Base-by-base conservation (phyloP, 2,113 vertebrate genomes). In the Neolamprologus tretocephalus region DNA sequence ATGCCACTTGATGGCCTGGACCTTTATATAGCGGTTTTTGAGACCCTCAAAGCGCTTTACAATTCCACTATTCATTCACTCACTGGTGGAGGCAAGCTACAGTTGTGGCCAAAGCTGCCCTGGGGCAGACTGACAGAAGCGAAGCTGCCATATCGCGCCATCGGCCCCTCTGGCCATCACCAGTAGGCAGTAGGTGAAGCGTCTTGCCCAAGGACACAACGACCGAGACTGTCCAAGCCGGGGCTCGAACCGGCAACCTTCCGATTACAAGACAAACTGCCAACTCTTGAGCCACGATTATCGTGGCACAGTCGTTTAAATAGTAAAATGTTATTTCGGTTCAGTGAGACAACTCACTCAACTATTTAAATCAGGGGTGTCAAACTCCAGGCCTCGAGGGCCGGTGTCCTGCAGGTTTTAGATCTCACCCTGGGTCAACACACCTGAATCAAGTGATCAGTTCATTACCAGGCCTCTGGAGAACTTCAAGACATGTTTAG, bases 221-320 rank as follows among this genome's bases (percentile, higher is more conserved):
- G 0, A 5, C 26, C 0, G 5, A 28, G 55, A 58, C 26, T 58
- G 55, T 61, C 57, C 26, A 0, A 17, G 57, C 57, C 1, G 0
- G 57, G 57, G 57, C 5, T 61, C 3, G 2, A 58, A 58, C 14
- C 0, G 2, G 8, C 5, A 61, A 31, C 14, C 8, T 61, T 31
- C 26, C 1, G 0, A 58, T 31, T 58, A 58, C 8, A 58, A 58
- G 57, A 1, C 14, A 1, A 31, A 17, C 14, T 58, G 3, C 57
- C 26, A 9, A 9, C 57, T 61, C 26, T 31, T 31, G 26, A 31
- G 57, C 26, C 1, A 31, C 14, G 8, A 61, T 17, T 2, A 61
- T 61, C 5, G 3, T 3, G 55, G 8, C 26, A 0, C 54, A 0
- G 1, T 16, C 0, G 3, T 28, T 58, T 45, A 73, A 26, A 73